Evolutionary conservation across 2,888 invertebrate genomes (phyloP), one percentile per base, ranked within the genome.

Genomic region (Xanthia togata): DNA sequence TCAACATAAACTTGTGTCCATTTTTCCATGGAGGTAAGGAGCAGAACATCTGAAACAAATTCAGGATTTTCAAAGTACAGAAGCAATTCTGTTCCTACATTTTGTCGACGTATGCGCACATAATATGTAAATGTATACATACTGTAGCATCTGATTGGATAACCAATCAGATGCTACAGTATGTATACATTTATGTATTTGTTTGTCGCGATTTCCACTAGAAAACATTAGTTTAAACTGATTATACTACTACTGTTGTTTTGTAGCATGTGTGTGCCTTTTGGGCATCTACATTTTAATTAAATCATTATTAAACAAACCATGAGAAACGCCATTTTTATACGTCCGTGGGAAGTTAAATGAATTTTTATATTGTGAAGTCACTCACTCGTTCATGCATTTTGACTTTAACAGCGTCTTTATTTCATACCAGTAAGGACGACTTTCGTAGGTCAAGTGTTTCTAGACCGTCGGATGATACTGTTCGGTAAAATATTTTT

Each of bases 241-340:
- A 62, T 63, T 12, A 31, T 23, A 14, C n/a, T 20, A 14, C n/a
- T 20, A 63, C 8, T 8, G 1, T 0, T 60, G 23, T 59, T 82
- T 76, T 76, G 26, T 82, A 53, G 14, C 78, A 76, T n/a, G n/a
- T n/a, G n/a, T n/a, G 82, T 77, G 64, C 44, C 11, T 78, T 60
- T 53, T 50, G 26, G 59, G 82, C 44, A 64, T 38, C 82, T 12
- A 14, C 47, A 77, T 82, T 82, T 65, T 53, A 78, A 76, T 78
- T 44, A n/a, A 53, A 64, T 26, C 35, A 74, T 35, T 73, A 57
- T 26, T 35, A 59, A 35, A 81, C 26, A 50, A 50, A 26, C 63
- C 50, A 78, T 82, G 78, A 38, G 77, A 82, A 60, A 38, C 35
- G 14, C 17, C 14, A 60, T 60, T 77, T 63, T 53, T 60, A n/a